Conservation (phyloP, 1,140 invertebrate species). For the Phthorimaea operculella region DNA sequence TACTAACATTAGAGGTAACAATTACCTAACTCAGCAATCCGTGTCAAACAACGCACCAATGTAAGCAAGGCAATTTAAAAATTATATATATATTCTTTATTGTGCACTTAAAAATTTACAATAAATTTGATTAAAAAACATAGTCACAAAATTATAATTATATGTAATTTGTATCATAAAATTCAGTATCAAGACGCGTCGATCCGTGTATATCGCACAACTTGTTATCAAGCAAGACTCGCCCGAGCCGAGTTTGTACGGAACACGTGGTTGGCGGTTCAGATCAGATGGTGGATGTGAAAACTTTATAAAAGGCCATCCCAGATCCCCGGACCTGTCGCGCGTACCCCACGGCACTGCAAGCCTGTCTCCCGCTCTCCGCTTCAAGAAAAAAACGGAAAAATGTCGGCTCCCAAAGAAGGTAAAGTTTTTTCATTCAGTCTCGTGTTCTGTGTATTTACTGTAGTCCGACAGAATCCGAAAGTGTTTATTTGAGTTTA, state of each 20-base stretch:
- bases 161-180: no score
- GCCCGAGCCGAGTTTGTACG: slow-evolving; percentile 31
- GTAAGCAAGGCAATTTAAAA: no score
- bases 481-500: neutral
- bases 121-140: no score
- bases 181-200: no score
- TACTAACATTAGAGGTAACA: no score
- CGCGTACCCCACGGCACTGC: slow-evolving; percentile 22
- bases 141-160: no score
- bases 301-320: slow-evolving; percentile 58
- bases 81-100: no score
- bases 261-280: slow-evolving; percentile 43
- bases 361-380: slow-evolving; percentile 15
- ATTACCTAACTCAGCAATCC: no score
- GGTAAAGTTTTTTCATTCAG: slow-evolving; percentile 33
- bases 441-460: neutral
- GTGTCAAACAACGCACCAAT: no score
- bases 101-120: no score
- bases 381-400: slow-evolving; percentile 12
- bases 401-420: slow-evolving; percentile 53
- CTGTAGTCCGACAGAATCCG: slow-evolving; percentile 27
- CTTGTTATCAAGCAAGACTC: slow-evolving; percentile 26
- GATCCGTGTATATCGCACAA: slow-evolving; percentile 18
- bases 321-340: slow-evolving; percentile 27
- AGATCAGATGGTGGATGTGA: slow-evolving; percentile 27